A percentile compares a stretch with the other conserved stretches of the same genome.
These are phyloP conservation scores for Parthenolecanium corni DNA, from an alignment of 2,888 invertebrate genomes.

Conservation along the genomic window DNA sequence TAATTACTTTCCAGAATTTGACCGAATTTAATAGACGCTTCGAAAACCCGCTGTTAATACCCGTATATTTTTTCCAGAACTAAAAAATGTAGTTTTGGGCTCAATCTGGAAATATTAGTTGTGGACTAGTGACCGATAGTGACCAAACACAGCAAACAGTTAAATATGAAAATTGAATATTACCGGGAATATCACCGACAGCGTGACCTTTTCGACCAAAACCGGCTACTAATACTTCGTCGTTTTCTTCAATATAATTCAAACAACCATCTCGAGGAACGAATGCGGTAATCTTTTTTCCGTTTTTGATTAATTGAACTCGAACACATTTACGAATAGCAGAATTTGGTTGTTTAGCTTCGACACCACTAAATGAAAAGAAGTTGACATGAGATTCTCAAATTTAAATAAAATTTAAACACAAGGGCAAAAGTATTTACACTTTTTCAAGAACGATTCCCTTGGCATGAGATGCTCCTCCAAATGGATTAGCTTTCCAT, in stretches of 20 bases:
- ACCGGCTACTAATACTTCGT: slow-evolving; percentile 97
- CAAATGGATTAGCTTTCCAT: slow-evolving; percentile 99
- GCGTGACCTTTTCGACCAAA: slow-evolving; percentile 99
- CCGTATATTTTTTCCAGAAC: too few relatives aligned
- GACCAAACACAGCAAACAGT: too few relatives aligned
- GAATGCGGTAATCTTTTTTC: slow-evolving; percentile 99
- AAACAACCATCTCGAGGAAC: slow-evolving; percentile 99
- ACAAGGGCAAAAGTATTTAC: too few relatives aligned
- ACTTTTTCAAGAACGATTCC: slow-evolving; percentile 99
- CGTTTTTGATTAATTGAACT: slow-evolving; percentile 98
- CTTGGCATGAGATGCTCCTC: slow-evolving; percentile 99
- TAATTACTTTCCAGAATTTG: too few relatives aligned
- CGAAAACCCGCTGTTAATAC: too few relatives aligned
- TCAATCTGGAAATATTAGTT: too few relatives aligned
- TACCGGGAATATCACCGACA: slow-evolving; percentile 99
- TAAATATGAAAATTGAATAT: too few relatives aligned
- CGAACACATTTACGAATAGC: slow-evolving; percentile 98
- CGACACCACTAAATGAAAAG: slow-evolving; percentile 92
- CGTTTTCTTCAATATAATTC: slow-evolving; percentile 99
- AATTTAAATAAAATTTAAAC: too few relatives aligned
- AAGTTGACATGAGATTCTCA: too few relatives aligned
- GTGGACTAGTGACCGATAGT: too few relatives aligned
- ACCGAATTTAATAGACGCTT: too few relatives aligned
- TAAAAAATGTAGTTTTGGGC: too few relatives aligned
- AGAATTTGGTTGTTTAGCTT: slow-evolving; percentile 99